Conservation (phyloP, 2,888 invertebrate genomes). For the Mycogona germanica region DNA sequence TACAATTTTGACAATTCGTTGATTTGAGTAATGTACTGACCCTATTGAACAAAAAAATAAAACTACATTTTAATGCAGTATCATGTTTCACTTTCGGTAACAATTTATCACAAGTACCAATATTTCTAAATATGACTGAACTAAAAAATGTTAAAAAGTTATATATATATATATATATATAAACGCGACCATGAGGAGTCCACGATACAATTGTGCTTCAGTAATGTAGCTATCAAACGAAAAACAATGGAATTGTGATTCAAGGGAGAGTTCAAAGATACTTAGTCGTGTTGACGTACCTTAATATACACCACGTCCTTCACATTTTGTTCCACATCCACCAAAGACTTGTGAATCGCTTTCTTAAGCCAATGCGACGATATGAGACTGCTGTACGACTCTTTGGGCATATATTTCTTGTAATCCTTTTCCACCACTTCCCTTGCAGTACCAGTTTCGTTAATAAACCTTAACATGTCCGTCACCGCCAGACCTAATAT, state of each 20-base stretch:
- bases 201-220: too few species aligned
- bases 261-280: too few species aligned
- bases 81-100: too few species aligned
- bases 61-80: background rate
- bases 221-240: background rate
- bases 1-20: constrained; percentile 23
- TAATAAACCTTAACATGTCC: constrained; percentile 72
- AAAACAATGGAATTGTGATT: background rate
- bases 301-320: constrained; percentile 58
- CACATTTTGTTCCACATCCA: constrained; percentile 38
- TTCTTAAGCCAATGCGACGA: constrained; percentile 51
- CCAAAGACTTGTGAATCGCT: constrained; percentile 54
- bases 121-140: too few species aligned
- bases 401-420: constrained; percentile 69
- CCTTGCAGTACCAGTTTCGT: constrained; percentile 54
- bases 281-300: constrained; percentile 38
- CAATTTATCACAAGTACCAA: too few species aligned
- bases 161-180: too few species aligned
- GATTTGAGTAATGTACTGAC: constrained; percentile 22
- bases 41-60: constrained; percentile 18
- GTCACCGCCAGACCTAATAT: constrained; percentile 71
- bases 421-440: constrained; percentile 62
- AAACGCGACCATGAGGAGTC: too few species aligned
- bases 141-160: too few species aligned
- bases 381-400: constrained; percentile 54